A percentile compares a stretch with the other conserved stretches of the same genome.
Conservation (phyloP, 2,888 invertebrate species). For the Diaprepes abbreviatus region DNA sequence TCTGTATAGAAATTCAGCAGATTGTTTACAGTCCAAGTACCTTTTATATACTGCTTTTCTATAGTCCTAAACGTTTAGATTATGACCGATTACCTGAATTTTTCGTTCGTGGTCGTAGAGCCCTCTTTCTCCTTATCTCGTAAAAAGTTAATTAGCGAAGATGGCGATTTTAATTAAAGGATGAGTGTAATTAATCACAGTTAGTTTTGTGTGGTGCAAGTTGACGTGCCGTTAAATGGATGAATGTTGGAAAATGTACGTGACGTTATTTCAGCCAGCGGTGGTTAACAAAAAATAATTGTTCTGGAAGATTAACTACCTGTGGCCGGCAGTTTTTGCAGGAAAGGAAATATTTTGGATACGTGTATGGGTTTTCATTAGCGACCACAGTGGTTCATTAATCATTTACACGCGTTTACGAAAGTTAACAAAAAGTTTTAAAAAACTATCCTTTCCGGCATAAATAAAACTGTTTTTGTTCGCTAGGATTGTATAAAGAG, state of each 20-base stretch:
- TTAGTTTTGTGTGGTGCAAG: constrained; percentile 11
- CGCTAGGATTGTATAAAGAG: no score
- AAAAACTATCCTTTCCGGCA: no score
- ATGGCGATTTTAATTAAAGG: constrained; percentile 26
- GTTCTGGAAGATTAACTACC: constrained; percentile 30
- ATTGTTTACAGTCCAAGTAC: no score
- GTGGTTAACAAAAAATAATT: constrained; percentile 28
- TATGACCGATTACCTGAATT: no score
- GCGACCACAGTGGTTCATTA: no score
- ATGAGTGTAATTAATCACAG: constrained; percentile 15
- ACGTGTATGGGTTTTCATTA: constrained; percentile 6
- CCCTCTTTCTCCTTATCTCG: not conserved
- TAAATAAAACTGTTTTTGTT: no score
- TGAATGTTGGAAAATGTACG: constrained; percentile 23
- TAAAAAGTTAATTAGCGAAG: constrained; percentile 20
- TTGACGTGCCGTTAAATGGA: constrained; percentile 23
- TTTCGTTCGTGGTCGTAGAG: not conserved
- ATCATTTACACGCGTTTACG: no score
- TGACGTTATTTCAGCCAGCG: not conserved
- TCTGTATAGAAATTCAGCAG: no score
- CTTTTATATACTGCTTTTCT: no score
- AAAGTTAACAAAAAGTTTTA: no score
- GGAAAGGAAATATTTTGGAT: not conserved
- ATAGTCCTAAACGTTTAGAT: no score
- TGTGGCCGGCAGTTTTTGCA: constrained; percentile 14